These are phyloP conservation scores for Telmatherina bonti DNA, from an alignment of 2,797 vertebrate genomes.

Conservation along the genomic window DNA sequence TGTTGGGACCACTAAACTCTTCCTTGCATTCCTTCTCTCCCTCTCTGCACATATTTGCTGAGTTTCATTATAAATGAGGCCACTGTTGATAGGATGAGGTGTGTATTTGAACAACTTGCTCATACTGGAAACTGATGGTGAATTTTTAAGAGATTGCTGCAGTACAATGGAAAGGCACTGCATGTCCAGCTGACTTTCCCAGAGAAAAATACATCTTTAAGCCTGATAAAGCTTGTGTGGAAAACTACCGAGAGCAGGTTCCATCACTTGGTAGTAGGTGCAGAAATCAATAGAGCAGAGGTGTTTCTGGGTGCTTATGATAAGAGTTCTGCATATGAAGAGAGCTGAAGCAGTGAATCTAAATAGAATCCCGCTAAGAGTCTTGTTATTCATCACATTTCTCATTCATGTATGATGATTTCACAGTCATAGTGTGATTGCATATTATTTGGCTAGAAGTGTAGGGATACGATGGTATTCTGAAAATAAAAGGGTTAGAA, in stretches of 20 bases:
- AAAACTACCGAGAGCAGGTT: conserved; percentile 5
- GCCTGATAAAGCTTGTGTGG: conserved; percentile 1
- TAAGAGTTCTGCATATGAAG: conserved; percentile 29
- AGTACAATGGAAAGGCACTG: neutral
- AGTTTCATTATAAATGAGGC: conserved; percentile 58
- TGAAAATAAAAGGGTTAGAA: too few species aligned
- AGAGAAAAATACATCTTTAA: neutral
- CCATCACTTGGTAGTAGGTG: conserved; percentile 27
- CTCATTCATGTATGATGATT: conserved; percentile 2
- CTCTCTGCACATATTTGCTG: conserved; percentile 11
- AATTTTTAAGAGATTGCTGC: neutral
- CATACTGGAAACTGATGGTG: neutral
- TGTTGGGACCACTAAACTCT: conserved; percentile 35
- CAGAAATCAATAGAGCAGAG: conserved; percentile 40
- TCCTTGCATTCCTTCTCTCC: neutral
- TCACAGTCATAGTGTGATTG: neutral
- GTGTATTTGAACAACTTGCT: conserved; percentile 2
- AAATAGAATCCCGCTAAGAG: conserved; percentile 16
- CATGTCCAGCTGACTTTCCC: conserved; percentile 18
- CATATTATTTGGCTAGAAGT: neutral
- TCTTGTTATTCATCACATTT: neutral
- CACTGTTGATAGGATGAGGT: conserved; percentile 35
- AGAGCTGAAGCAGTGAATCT: conserved; percentile 4
- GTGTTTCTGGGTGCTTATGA: conserved; percentile 47
- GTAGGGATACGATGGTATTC: neutral